Percentiles rank a stretch among this genome's conserved stretches.
phyloP scores from a whole-genome alignment of 1,140 invertebrate species.

The Drosophila varians region DNA sequence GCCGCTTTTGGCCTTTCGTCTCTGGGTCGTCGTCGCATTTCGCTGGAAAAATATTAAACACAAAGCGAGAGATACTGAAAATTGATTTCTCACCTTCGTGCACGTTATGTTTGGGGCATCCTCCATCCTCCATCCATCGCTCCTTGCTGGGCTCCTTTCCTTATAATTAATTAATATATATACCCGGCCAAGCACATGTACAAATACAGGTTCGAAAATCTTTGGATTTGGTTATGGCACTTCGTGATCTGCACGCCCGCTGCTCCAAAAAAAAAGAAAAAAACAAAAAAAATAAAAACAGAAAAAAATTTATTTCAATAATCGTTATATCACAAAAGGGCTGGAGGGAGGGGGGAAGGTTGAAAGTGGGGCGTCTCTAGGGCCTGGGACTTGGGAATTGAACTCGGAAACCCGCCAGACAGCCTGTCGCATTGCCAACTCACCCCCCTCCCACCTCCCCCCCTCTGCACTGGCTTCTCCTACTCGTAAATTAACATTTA shows the following conservation, averaged over 20 bases:
- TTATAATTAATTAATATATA: constrained; percentile 81
- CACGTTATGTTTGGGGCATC: no score
- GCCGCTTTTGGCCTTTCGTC: neutral
- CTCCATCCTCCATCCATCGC: constrained; percentile 10
- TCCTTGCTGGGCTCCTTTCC: constrained; percentile 20
- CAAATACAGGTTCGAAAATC: constrained; percentile 22
- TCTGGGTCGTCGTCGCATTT: constrained; percentile 62
- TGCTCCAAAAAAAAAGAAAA: constrained; percentile 12
- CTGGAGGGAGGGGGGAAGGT: no score
- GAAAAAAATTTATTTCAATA: constrained; percentile 55
- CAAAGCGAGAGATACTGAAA: constrained; percentile 82
- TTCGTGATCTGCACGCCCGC: constrained; percentile 63
- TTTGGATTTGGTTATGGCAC: constrained; percentile 37
- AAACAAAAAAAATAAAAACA: no score
- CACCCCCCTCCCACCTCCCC: neutral
- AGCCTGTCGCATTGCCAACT: constrained; percentile 39
- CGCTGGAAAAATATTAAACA: constrained; percentile 80
- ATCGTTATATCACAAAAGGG: constrained; percentile 40
- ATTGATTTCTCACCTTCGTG: constrained; percentile 82
- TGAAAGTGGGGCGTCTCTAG: no score
- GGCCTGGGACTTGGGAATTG: neutral
- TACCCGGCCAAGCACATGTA: constrained; percentile 6
- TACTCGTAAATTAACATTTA: constrained; percentile 75
- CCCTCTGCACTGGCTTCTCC: constrained; percentile 3
- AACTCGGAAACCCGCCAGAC: constrained; percentile 37